Evolutionary conservation across 1,140 invertebrate species (phyloP).

Genomic region (Drosophila subobscura): DNA sequence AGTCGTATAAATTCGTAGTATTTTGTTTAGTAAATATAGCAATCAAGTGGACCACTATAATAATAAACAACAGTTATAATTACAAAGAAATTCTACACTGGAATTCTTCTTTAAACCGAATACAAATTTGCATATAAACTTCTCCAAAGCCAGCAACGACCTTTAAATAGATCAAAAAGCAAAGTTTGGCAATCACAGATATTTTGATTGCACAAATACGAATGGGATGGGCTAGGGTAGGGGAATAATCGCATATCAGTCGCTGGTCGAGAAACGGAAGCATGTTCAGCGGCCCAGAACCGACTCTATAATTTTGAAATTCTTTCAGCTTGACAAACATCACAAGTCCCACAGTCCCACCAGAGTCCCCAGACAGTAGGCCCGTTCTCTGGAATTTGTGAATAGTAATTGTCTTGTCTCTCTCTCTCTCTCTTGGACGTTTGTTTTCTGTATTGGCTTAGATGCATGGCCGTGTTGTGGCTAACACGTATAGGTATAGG

Average conservation of each 20-base stretch:
- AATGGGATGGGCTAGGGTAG: not conserved
- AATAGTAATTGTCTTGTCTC: conserved; percentile 20
- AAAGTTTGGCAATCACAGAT: conserved; percentile 58
- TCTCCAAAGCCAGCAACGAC: not conserved
- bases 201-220: conserved; percentile 22
- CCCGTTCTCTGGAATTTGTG: conserved; percentile 42
- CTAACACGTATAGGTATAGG: not conserved
- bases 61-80: too few species aligned
- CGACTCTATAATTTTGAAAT: conserved; percentile 10
- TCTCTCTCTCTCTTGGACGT: conserved; percentile 1
- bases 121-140: too few species aligned
- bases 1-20: too few species aligned
- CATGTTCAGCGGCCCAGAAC: conserved; percentile 44
- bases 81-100: too few species aligned
- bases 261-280: conserved; percentile 5
- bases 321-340: conserved; percentile 20
- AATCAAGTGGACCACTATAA: too few species aligned
- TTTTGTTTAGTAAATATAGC: too few species aligned
- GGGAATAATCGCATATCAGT: not conserved
- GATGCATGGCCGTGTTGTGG: conserved; percentile 6
- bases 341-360: too few species aligned
- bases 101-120: too few species aligned
- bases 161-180: conserved; percentile 63
- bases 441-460: conserved; percentile 28
- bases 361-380: not conserved